Percentiles rank a stretch among this genome's conserved stretches.
phyloP scores from a whole-genome alignment of 2,113 vertebrate species.

The Geothlypis trichas region DNA sequence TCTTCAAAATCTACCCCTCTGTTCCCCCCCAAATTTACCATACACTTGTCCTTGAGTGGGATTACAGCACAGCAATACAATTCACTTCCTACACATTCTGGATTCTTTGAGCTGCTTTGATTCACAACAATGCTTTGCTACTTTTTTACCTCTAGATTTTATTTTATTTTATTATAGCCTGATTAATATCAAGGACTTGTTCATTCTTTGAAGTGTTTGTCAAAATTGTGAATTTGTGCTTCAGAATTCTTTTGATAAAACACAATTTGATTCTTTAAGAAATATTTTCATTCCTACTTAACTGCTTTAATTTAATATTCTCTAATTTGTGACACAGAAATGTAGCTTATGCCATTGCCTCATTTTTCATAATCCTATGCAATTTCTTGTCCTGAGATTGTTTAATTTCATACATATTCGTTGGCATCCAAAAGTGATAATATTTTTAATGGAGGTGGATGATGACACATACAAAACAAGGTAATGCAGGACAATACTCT shows the following conservation, averaged over 20 bases:
- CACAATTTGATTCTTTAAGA: neutral
- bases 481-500: neutral
- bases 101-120: neutral
- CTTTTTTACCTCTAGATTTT: neutral
- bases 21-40: neutral
- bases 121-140: neutral
- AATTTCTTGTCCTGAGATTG: neutral
- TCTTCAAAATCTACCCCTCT: neutral
- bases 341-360: neutral
- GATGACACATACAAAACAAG: neutral
- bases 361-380: neutral
- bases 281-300: neutral
- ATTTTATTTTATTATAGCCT: neutral
- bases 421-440: neutral
- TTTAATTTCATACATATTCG: neutral
- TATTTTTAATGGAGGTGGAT: neutral
- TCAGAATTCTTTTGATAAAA: neutral
- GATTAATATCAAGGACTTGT: neutral
- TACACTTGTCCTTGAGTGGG: neutral
- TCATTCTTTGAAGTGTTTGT: neutral
- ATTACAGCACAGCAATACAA: neutral
- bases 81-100: neutral
- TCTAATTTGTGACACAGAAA: neutral
- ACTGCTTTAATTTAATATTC: neutral
- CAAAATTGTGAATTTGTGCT: neutral